Evolutionary conservation across 2,113 vertebrate species (phyloP), one percentile per base, ranked within the genome.

Genomic region (Sturnus vulgaris): DNA sequence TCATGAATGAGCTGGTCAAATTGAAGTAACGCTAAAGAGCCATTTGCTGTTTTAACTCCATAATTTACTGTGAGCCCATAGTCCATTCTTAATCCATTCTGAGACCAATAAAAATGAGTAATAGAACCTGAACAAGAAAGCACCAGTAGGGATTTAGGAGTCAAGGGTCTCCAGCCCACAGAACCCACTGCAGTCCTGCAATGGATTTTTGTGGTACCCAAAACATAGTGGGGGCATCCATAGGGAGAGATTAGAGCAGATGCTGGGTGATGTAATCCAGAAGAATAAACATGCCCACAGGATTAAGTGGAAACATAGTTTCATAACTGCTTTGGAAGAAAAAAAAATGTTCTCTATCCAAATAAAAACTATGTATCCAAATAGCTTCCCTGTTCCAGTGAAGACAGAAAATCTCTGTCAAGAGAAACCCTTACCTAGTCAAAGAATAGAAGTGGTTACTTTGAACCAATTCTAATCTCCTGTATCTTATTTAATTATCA

Each of bases 161-260:
- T 53, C 46, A 79, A 70, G 12, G 2, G 16, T 30, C 30, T 16
- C 25, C 27, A 77, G n/a, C 69, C 22, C 84, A 31, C 4, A 68
- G 35, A 84, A 92, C 15, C 56, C 35, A 42, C 16, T 63, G 19
- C 6, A 65, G 46, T 25, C 20, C 30, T 2, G 0, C 21, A 44
- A 28, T 1, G 10, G 12, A 8, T 37, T 80, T 46, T 69, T 80
- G 28, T 2, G 2, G 31, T 65, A 37, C 13, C 22, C 9, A 44
- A 16, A 85, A 35, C 2, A 6, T 35, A 28, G 4, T 52, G 22
- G 19, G 6, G 27, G 3, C 7, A 88, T 5, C 3, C 0, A 0
- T 0, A 21, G 25, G 8, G 22, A 42, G 28, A 71, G 1, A 52
- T 64, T 25, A 64, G 44, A 84, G 17, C 13, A 79, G 5, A 61